Base-by-base conservation (phyloP, 2,797 vertebrate species). In the Melanotaenia maccullochi region DNA sequence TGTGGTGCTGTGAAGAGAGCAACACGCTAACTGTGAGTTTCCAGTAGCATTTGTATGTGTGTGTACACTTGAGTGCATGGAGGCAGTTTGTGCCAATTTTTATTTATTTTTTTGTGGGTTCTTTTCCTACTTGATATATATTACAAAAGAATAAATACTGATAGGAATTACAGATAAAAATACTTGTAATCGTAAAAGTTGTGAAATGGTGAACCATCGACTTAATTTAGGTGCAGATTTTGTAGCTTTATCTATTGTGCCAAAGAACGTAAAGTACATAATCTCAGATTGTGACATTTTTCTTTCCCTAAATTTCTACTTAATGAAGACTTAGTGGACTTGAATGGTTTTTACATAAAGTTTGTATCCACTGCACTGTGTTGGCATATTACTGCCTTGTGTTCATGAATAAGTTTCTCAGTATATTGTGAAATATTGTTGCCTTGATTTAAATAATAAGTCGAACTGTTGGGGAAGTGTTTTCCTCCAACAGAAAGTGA, bases 241-340 rank as follows among this genome's bases (percentile, higher is more conserved):
- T 75, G 11, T 70, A 66, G 64, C 81, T 87, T 79, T 81, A 71
- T 14, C 24, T 79, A 72, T 77, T 73, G 38, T 81, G 82, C 89
- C 90, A 93, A 91, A 90, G 88, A 91, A 70, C 60, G 61, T 69
- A 71, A 6, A 24, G 30, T 14, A 51, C 20, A 73, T 71, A 49
- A 61, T 75, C 30, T 52, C 68, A 14, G 24, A 63, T 60, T 63
- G 51, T 36, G 4, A 58, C 66, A 8, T 49, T 69, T 60, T 75
- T 79, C 16, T 70, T 76, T 28, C 47, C 5, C 22, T 57, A 68
- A 63, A 60, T 70, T 52, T 82, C 6, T 72, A 67, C 52, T 67
- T 36, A 49, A 59, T 35, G 33, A 68, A 40, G 36, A 71, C 79
- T 72, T 49, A 55, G 40, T 60, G 33, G 52, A 62, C 22, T 35